Evolutionary conservation across 2,797 vertebrate species (phyloP), one percentile per base, ranked within the genome.

Genomic region (Eospalax fontanierii): DNA sequence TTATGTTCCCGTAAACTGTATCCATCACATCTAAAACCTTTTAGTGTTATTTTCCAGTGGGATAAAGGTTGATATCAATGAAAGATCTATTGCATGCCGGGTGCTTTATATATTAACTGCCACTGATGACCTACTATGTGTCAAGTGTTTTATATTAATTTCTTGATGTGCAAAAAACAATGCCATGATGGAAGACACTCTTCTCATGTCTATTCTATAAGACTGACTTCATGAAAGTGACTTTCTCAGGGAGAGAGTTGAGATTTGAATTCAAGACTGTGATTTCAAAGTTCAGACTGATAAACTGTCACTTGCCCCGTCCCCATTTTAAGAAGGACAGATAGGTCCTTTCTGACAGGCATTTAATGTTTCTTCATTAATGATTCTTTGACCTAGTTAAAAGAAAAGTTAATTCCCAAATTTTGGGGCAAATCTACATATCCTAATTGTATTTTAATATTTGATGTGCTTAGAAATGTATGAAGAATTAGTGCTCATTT

Each of bases 381-480:
- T 90, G 96, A 63, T 78, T 89, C 40, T 50, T 91, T 95, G 89
- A 93, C 84, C 96, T 87, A 97, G 43, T 97, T 91, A 73, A 94
- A 96, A 46, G 54, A 63, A 89, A 97, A 97, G 97, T 40, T 92
- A 85, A 80, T 78, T 66, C 71, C 87, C 81, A 86, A 96, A 96
- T 35, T 95, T 97, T 73, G 70, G 89, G 85, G 91, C 84, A 82
- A 43, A 91, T 40, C 6, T 79, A 89, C 24, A 57, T 89, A 87
- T 92, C 63, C 79, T 98, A 97, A 97, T 97, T 97, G 81, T 89
- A 95, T 97, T 98, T 98, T 98, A 98, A 98, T 98, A 97, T 98
- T 98, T 98, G 65, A 97, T 98, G 86, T 10, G 35, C 65, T 95
- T 96, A 87, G 87, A 96, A 97, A 97, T 2, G 1, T 15, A 38